Conservation (phyloP, 1,140 invertebrate genomes). For the Trachymyrmex septentrionalis region DNA sequence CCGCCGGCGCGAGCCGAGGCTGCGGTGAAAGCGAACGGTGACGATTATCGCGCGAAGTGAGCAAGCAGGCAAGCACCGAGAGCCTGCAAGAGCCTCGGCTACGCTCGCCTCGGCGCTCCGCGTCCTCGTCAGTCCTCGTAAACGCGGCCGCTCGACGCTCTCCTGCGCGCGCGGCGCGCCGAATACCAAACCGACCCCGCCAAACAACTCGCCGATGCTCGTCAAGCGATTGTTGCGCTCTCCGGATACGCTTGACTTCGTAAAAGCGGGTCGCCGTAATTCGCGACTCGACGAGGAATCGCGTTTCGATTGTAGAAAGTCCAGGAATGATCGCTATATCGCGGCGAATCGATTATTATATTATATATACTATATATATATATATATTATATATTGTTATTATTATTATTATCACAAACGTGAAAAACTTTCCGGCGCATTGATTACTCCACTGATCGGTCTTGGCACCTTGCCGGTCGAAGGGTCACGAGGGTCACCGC, state of each 20-base stretch:
- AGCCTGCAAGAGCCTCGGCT: not conserved
- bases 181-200: conserved; percentile 56
- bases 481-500: conserved; percentile 69
- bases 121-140: conserved; percentile 17
- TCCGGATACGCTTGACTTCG: not conserved
- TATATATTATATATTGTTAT: no score
- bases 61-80: conserved; percentile 12
- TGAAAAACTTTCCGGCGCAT: not conserved
- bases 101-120: not conserved
- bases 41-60: conserved; percentile 65
- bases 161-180: not conserved
- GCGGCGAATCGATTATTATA: not conserved
- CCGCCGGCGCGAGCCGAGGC: not conserved
- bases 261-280: conserved; percentile 5
- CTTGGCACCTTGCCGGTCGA: not conserved
- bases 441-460: not conserved
- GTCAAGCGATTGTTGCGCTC: not conserved
- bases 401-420: not conserved
- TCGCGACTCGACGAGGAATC: not conserved
- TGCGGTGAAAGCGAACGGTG: conserved; percentile 73
- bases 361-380: no score
- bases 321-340: not conserved
- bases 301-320: not conserved
- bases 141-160: conserved; percentile 16
- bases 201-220: not conserved